These are phyloP conservation scores for Drosophila sordidula DNA, from an alignment of 2,888 invertebrate species.

Conservation along the genomic window DNA sequence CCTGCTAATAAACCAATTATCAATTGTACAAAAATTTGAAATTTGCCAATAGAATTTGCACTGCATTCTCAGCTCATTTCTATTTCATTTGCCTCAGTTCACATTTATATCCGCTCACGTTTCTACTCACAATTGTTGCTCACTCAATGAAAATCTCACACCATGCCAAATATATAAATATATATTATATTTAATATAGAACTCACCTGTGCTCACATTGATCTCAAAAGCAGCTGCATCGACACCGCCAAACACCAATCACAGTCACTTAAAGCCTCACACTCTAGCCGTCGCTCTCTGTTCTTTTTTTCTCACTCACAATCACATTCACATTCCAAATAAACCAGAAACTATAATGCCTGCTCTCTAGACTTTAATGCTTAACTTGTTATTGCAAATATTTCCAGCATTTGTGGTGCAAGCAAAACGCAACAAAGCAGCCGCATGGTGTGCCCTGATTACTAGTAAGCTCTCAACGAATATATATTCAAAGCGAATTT, in stretches of 20 bases:
- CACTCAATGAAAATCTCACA: conserved; percentile 21
- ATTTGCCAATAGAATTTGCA: conserved; percentile 71
- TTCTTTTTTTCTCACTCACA: conserved; percentile 1
- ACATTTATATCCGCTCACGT: conserved; percentile 28
- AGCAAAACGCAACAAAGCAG: conserved; percentile 30
- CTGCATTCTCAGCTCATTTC: conserved; percentile 56
- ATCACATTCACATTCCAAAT: conserved; percentile 18
- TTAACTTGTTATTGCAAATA: conserved; percentile 14
- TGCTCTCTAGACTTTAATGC: conserved; percentile 32
- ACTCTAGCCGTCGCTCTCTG: conserved; percentile 10
- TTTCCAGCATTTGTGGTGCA: conserved; percentile 39
- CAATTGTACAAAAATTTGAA: conserved; percentile 12
- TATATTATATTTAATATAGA: not conserved
- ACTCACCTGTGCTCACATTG: conserved; percentile 15
- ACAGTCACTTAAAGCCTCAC: conserved; percentile 4
- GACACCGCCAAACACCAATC: conserved; percentile 9
- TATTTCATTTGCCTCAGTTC: not conserved
- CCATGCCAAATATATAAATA: conserved; percentile 10
- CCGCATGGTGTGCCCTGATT: conserved; percentile 34
- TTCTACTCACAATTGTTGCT: conserved; percentile 23
- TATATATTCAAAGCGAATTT: not conserved
- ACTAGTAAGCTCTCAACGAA: conserved; percentile 42
- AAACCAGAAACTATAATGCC: conserved; percentile 13
- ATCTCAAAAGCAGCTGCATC: conserved; percentile 17
- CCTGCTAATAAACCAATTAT: not conserved